phyloP scores from a whole-genome alignment of 2,888 invertebrate species.

The Drosophila mimetica region DNA sequence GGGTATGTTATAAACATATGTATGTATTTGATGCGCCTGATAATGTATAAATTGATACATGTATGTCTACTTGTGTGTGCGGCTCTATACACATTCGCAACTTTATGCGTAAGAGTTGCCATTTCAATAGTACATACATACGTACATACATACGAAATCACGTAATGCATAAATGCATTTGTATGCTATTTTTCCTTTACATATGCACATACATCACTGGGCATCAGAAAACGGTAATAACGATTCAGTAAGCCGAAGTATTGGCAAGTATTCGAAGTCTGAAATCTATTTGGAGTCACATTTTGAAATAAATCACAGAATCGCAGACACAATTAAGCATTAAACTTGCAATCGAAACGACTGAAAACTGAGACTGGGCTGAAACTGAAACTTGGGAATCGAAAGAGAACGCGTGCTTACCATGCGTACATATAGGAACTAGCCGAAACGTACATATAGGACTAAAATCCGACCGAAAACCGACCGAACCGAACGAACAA shows the following conservation, averaged over 20 bases:
- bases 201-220: constrained; percentile 15
- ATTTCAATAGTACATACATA: constrained; percentile 31
- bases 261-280: not conserved
- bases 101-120: constrained; percentile 36
- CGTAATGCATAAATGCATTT: constrained; percentile 28
- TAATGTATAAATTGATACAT: constrained; percentile 5
- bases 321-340: constrained; percentile 26
- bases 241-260: constrained; percentile 4
- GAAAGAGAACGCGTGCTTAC: constrained; percentile 75
- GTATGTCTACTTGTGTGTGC: not conserved
- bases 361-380: constrained; percentile 36
- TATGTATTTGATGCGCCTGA: constrained; percentile 9
- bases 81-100: constrained; percentile 23
- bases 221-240: constrained; percentile 21
- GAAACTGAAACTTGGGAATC: constrained; percentile 28
- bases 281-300: not conserved
- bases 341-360: constrained; percentile 33
- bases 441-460: constrained; percentile 46
- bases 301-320: constrained; percentile 26
- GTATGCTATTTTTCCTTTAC: constrained; percentile 6
- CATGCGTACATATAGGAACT: constrained; percentile 68
- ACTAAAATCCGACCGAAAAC: constrained; percentile 43
- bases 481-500: constrained; percentile 74
- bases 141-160: constrained; percentile 16
- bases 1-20: constrained; percentile 16